These are phyloP conservation scores for Platerodrilus igneus DNA, from an alignment of 2,888 invertebrate species.

Conservation along the genomic window DNA sequence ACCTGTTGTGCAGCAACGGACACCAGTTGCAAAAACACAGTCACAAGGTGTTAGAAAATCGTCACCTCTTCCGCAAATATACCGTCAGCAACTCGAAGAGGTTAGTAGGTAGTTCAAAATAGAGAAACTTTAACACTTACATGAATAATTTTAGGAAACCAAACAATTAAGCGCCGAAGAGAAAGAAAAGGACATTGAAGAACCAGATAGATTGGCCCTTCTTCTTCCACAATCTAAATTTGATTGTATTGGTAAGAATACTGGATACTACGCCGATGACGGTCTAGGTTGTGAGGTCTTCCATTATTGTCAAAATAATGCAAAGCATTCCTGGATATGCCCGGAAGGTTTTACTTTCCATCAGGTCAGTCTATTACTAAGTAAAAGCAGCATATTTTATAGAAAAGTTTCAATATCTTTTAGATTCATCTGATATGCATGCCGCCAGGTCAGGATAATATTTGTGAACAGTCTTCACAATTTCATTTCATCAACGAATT, in stretches of 20 bases:
- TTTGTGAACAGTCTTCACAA: constrained; percentile 82
- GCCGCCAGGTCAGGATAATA: constrained; percentile 85
- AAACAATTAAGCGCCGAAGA: constrained; percentile 46
- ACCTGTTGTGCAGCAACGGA: constrained; percentile 30
- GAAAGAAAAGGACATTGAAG: constrained; percentile 72
- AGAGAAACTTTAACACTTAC: too few relatives aligned
- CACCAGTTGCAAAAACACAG: too few relatives aligned
- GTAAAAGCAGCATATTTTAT: too few relatives aligned
- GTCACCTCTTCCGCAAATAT: constrained; percentile 20
- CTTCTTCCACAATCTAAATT: constrained; percentile 82
- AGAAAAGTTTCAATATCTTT: too few relatives aligned
- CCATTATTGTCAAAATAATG: constrained; percentile 88
- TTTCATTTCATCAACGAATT: constrained; percentile 92
- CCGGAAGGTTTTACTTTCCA: constrained; percentile 88
- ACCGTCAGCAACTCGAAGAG: constrained; percentile 24
- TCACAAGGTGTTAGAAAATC: constrained; percentile 14
- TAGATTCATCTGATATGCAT: constrained; percentile 91
- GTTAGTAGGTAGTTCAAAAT: constrained; percentile 7
- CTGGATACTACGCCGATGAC: constrained; percentile 89
- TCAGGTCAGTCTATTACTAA: constrained; percentile 66
- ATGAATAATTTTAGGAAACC: constrained; percentile 40
- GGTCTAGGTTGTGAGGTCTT: constrained; percentile 86
- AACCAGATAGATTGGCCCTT: constrained; percentile 76
- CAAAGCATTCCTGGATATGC: constrained; percentile 89
- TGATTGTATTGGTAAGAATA: constrained; percentile 71